Base-by-base conservation (phyloP, 2,113 vertebrate genomes). In the Vulpes ferrilata region DNA sequence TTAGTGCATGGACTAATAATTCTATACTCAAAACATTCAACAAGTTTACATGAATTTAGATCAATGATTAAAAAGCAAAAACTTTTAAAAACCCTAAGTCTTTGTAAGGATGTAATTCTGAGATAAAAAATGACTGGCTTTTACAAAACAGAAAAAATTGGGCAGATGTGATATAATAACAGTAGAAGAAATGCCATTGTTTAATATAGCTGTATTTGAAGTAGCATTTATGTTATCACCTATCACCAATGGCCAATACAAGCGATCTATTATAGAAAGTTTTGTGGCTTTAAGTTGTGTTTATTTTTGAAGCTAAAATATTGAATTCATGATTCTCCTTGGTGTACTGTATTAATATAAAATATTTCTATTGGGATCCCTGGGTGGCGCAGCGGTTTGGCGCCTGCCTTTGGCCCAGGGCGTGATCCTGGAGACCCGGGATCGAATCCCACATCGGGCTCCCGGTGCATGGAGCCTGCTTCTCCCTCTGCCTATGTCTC, bases 41-140 rank as follows among this genome's bases (percentile, higher is more conserved):
- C 30, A 81, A 16, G 55, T 86, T 86, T 80, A 80, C 32, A 5
- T 90, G 32, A 94, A 90, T 93, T 93, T 93, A 86, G n/a, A 57
- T 90, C n/a, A 43, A 11, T 71, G 43, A 78, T 78, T 0, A 64
- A 62, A 64, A 93, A 76, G 23, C 12, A 60, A 80, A 62, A 23
- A 43, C 43, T 27, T 48, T 8, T 0, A 11, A 38, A 76, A 73
- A 20, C 59, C 16, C 12, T 4, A 38, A 30, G 2, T n/a, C 4
- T 79, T 69, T 30, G 27, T 43, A 73, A 86, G 20, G 22, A 80
- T 71, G 16, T 20, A 90, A 71, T 64, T 80, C 12, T 86, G 11
- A 12, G 53, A 81, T 87, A 59, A 5, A 64, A 90, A 57, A 35
- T 9, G 30, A 59, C 15, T 81, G 30, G 10, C 17, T 81, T 94